These are phyloP conservation scores for Halocynthia aurantium DNA, from an alignment of 23 tunicate species.

Conservation along the genomic window DNA sequence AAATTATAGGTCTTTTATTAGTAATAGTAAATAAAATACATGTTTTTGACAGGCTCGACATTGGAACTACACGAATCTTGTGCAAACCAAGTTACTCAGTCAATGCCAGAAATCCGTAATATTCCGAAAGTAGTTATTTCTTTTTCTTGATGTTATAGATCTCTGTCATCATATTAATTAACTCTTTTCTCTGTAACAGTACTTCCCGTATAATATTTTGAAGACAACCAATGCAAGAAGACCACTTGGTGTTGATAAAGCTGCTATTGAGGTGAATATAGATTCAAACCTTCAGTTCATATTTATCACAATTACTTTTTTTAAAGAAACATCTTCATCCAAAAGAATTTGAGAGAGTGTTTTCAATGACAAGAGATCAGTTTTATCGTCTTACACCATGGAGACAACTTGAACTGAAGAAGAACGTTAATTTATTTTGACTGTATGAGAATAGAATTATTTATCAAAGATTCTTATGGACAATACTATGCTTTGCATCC, in stretches of 20 bases:
- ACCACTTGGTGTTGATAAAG: slow-evolving; percentile 60
- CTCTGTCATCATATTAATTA: no score
- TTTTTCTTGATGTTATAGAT: no score
- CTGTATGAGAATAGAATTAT: background rate
- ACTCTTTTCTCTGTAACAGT: slow-evolving; percentile 10
- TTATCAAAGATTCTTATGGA: no score
- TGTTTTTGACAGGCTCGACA: no score
- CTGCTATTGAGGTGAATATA: slow-evolving; percentile 39
- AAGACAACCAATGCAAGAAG: slow-evolving; percentile 32
- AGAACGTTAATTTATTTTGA: slow-evolving; percentile 54
- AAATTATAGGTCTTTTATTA: no score
- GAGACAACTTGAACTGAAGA: slow-evolving; percentile 62
- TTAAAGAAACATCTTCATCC: slow-evolving; percentile 37
- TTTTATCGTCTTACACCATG: slow-evolving; percentile 51
- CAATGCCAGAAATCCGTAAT: no score
- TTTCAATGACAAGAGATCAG: slow-evolving; percentile 48
- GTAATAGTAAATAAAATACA: no score
- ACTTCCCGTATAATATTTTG: slow-evolving; percentile 49
- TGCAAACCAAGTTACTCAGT: no score
- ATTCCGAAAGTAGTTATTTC: no score
- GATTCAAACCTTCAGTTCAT: background rate
- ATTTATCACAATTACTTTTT: background rate
- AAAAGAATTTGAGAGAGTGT: slow-evolving; percentile 40
- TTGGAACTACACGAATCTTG: no score
- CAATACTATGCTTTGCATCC: no score